phyloP scores from a whole-genome alignment of 2,888 invertebrate species.

The Polyploca ridens region DNA sequence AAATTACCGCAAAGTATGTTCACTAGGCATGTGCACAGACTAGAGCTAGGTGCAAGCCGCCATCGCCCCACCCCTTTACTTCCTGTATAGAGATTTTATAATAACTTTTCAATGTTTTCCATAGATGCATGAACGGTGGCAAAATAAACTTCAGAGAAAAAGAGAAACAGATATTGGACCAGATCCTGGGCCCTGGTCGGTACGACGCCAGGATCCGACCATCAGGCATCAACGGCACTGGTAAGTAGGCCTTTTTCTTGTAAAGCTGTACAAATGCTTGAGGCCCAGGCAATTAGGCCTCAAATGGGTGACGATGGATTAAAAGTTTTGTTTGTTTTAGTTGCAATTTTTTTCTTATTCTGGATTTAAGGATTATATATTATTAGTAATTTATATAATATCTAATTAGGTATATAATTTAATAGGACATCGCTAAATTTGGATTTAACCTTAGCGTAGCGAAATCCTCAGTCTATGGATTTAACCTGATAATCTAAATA shows the following conservation, averaged over 20 bases:
- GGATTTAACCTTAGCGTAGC: too few relatives aligned
- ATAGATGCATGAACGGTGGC: conserved; percentile 89
- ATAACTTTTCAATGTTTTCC: conserved; percentile 29
- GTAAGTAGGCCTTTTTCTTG: conserved; percentile 83
- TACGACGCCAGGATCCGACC: conserved; percentile 97
- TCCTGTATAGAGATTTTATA: too few relatives aligned
- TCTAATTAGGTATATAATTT: too few relatives aligned
- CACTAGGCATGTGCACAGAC: too few relatives aligned
- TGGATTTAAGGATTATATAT: background rate
- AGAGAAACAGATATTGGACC: conserved; percentile 97
- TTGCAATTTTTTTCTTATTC: background rate
- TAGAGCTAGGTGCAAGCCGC: too few relatives aligned
- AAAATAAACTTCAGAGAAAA: conserved; percentile 97
- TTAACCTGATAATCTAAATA: too few relatives aligned
- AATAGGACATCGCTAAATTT: too few relatives aligned
- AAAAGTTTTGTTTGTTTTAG: background rate
- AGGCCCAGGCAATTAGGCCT: background rate
- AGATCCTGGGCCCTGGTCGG: conserved; percentile 94
- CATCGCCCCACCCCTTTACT: too few relatives aligned
- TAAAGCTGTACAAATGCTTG: conserved; percentile 2
- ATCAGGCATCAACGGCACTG: conserved; percentile 97
- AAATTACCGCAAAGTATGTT: too few relatives aligned
- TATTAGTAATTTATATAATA: too few relatives aligned
- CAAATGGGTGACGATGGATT: background rate
- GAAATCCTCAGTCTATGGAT: too few relatives aligned